These are phyloP conservation scores for Atta colombica DNA, from an alignment of 1,140 invertebrate species.

Conservation along the genomic window DNA sequence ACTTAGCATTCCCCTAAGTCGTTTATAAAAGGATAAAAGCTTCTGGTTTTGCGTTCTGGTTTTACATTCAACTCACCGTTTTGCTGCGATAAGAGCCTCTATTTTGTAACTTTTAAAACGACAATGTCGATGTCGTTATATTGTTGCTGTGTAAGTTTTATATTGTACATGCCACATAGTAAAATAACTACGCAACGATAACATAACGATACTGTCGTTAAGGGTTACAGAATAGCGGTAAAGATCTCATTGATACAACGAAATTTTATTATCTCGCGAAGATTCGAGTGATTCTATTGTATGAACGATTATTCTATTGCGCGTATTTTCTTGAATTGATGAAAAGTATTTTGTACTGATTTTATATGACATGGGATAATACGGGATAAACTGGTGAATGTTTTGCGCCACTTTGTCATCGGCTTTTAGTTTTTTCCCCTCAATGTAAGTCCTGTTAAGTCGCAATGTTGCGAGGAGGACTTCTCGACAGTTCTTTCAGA, in stretches of 20 bases:
- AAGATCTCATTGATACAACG: neutral
- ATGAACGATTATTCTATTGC: neutral
- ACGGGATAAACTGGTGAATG: constrained; percentile 27
- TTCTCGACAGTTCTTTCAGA: constrained; percentile 16
- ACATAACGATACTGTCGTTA: too few species aligned
- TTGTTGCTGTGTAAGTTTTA: too few species aligned
- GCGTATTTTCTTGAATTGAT: neutral
- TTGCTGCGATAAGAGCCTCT: neutral
- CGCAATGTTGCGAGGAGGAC: constrained; percentile 32
- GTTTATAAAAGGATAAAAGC: neutral
- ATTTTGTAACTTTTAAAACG: too few species aligned
- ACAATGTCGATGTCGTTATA: too few species aligned
- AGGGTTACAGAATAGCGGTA: too few species aligned
- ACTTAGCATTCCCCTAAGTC: neutral
- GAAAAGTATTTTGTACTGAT: neutral
- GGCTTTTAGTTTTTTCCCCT: constrained; percentile 33
- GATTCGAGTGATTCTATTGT: neutral
- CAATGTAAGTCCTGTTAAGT: constrained; percentile 31
- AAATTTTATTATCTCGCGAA: neutral
- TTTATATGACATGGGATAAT: constrained; percentile 23
- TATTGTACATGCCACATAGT: too few species aligned
- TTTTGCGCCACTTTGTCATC: constrained; percentile 62
- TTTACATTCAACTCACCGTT: constrained; percentile 20
- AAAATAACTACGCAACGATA: too few species aligned
- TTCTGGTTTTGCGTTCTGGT: neutral